A percentile compares a stretch with the other conserved stretches of the same genome.
Conservation (phyloP, 2,888 invertebrate genomes). For the Seladonia tumulorum region DNA sequence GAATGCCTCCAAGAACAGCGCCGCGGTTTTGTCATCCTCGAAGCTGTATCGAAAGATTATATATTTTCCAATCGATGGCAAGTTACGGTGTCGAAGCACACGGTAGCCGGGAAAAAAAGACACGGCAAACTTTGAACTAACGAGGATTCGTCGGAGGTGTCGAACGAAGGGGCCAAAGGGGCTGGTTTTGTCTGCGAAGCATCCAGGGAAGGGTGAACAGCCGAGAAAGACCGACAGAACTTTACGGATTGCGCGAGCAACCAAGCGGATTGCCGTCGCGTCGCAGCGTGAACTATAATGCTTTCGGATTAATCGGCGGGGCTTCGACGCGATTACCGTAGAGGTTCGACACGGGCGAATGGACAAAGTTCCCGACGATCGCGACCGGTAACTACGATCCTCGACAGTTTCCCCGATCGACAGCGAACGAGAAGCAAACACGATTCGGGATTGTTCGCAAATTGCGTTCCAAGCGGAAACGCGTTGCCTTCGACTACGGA, state of each 20-base stretch:
- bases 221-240: neutral
- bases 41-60: neutral
- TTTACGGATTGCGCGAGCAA: neutral
- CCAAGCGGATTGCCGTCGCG: neutral
- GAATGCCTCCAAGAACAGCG: neutral
- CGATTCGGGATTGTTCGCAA: neutral
- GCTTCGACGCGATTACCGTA: neutral
- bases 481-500: neutral
- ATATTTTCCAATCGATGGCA: neutral
- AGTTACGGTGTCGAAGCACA: neutral
- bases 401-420: too few species aligned
- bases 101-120: neutral
- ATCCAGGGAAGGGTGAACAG: neutral
- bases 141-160: neutral
- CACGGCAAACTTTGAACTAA: too few species aligned
- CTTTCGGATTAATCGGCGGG: slow-evolving; percentile 6
- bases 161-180: neutral
- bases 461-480: neutral
- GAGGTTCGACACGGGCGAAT: neutral
- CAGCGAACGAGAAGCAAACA: neutral
- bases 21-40: neutral
- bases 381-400: neutral
- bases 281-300: neutral
- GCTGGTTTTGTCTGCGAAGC: neutral
- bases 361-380: neutral